phyloP scores from a whole-genome alignment of 2,888 invertebrate species.

The Steinernema scapterisci region DNA sequence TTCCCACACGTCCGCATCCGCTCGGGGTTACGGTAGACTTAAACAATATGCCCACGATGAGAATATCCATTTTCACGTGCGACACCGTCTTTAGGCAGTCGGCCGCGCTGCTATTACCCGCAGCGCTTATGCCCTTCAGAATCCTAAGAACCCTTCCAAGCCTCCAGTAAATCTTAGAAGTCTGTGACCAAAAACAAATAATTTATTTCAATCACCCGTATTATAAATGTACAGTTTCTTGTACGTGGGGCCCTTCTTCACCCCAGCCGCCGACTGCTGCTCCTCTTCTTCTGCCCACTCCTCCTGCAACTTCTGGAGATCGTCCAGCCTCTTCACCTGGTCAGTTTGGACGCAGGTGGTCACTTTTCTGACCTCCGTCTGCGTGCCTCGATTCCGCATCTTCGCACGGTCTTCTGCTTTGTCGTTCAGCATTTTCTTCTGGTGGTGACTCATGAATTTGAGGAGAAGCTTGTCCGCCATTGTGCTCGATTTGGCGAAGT shows the following conservation, averaged over 20 bases:
- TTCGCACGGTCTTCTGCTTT: slow-evolving; percentile 56
- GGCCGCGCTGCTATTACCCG: no score
- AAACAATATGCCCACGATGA: no score
- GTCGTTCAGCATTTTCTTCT: slow-evolving; percentile 56
- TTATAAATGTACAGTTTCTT: slow-evolving; percentile 63
- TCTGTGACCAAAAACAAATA: background rate
- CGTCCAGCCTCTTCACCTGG: slow-evolving; percentile 13
- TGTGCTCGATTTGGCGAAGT: slow-evolving; percentile 45
- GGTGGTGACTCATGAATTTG: slow-evolving; percentile 62
- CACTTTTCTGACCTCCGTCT: slow-evolving; percentile 44
- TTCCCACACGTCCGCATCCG: no score
- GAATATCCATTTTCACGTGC: no score
- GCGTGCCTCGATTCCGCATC: slow-evolving; percentile 58
- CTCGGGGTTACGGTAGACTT: no score
- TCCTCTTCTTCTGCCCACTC: slow-evolving; percentile 2
- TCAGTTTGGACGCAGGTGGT: slow-evolving; percentile 45
- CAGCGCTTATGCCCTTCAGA: no score
- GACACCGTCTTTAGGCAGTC: no score
- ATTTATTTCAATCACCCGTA: slow-evolving; percentile 43
- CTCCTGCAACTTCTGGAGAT: background rate
- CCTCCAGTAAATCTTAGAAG: background rate
- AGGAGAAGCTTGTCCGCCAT: slow-evolving; percentile 54
- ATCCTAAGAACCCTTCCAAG: no score
- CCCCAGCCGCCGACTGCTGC: background rate
- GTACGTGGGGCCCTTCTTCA: slow-evolving; percentile 14